Conservation (phyloP, 2,888 invertebrate species). For the Trichopria drosophilae region DNA sequence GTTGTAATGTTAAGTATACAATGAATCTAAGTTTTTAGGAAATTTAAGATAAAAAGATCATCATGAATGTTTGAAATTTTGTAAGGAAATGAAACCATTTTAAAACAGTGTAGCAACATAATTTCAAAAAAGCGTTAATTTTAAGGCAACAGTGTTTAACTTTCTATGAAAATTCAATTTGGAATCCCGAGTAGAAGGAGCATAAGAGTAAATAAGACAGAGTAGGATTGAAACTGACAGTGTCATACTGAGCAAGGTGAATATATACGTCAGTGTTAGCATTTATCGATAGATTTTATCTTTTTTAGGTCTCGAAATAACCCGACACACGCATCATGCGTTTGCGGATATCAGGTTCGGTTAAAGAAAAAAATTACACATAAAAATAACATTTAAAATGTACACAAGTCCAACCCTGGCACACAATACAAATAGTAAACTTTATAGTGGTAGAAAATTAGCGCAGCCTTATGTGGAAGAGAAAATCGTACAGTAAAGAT, state of each 20-base stretch:
- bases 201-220: constrained; percentile 6
- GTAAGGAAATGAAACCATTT: too few species aligned
- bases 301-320: constrained; percentile 29
- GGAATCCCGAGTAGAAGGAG: not conserved
- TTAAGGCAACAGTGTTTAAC: not conserved
- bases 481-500: too few species aligned
- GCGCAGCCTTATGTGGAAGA: too few species aligned
- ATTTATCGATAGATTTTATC: constrained; percentile 32
- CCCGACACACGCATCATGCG: constrained; percentile 13
- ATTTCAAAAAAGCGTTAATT: not conserved
- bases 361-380: not conserved
- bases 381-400: not conserved
- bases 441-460: too few species aligned
- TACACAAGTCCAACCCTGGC: too few species aligned
- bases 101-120: too few species aligned
- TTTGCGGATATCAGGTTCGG: too few species aligned
- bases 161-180: not conserved
- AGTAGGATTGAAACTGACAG: constrained; percentile 57
- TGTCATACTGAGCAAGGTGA: constrained; percentile 60
- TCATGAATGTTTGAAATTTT: too few species aligned
- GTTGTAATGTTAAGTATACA: too few species aligned
- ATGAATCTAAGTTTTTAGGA: too few species aligned
- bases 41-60: too few species aligned
- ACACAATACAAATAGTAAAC: too few species aligned
- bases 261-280: constrained; percentile 60